Conservation (phyloP, 2,113 vertebrate species). For the human region DNA sequence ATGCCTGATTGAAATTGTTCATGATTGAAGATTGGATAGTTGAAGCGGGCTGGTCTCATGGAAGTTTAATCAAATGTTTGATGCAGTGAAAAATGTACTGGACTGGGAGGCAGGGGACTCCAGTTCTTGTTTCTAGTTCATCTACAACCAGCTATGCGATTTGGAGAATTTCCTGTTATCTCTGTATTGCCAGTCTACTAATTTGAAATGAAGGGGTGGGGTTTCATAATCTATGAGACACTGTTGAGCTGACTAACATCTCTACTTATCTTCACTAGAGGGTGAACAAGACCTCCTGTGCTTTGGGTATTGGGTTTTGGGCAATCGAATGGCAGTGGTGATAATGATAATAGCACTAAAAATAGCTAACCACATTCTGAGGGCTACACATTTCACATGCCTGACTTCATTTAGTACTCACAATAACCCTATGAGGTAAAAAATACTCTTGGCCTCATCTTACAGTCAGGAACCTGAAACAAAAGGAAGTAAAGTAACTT, state of each 20-base stretch:
- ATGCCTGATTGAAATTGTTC: constrained; percentile 45
- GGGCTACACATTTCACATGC: not conserved
- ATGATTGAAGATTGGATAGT: not conserved
- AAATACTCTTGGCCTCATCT: not conserved
- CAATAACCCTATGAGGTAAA: not conserved
- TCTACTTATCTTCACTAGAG: not conserved
- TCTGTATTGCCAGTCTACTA: not conserved
- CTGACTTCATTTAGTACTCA: not conserved
- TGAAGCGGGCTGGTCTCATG: not conserved
- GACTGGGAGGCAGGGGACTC: not conserved
- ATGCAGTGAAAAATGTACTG: not conserved
- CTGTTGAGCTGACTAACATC: not conserved
- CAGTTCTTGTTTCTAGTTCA: not conserved
- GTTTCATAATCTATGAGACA: not conserved
- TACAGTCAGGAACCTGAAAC: not conserved
- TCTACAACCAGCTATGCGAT: not conserved
- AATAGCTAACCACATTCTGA: not conserved
- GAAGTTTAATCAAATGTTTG: not conserved
- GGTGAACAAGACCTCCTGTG: not conserved
- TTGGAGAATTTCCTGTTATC: not conserved
- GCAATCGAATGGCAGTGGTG: not conserved
- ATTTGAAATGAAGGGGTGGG: not conserved
- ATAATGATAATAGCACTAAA: not conserved
- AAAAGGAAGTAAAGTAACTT: not conserved
- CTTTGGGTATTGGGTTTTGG: not conserved